A percentile compares a stretch with the other conserved stretches of the same genome.
phyloP scores from a whole-genome alignment of 2,888 invertebrate species.

The Cantharis flavilabris region DNA sequence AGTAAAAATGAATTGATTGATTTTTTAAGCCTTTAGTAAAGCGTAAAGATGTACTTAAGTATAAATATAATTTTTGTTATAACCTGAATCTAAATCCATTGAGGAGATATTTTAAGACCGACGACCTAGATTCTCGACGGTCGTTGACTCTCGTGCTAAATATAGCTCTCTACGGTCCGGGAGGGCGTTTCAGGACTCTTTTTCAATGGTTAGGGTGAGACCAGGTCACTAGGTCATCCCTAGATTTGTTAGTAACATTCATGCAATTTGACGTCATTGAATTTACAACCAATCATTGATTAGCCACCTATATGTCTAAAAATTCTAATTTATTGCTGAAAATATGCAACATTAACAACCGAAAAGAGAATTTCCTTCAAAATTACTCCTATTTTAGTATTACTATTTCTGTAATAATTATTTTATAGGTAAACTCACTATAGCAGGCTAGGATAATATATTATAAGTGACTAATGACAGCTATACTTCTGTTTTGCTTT shows the following conservation, averaged over 20 bases:
- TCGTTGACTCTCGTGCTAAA: conserved; percentile 32
- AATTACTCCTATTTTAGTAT: background rate
- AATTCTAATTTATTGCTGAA: background rate
- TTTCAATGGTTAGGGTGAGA: conserved; percentile 30
- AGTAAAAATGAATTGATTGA: background rate
- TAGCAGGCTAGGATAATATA: background rate
- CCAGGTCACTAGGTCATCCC: conserved; percentile 41
- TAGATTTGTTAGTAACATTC: conserved; percentile 28
- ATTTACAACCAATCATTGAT: conserved; percentile 16
- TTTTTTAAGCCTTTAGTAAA: background rate
- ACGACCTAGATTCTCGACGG: conserved; percentile 26
- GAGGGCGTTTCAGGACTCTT: conserved; percentile 30
- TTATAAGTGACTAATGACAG: background rate
- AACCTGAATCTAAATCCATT: conserved; percentile 10
- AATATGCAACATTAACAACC: background rate
- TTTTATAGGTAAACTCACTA: background rate
- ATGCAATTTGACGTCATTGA: conserved; percentile 37
- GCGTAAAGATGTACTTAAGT: background rate
- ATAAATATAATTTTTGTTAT: background rate
- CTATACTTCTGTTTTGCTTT: background rate
- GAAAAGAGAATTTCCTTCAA: background rate
- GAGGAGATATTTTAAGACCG: conserved; percentile 25
- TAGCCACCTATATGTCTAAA: background rate
- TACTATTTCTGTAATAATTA: background rate
- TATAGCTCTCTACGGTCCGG: conserved; percentile 32